Conservation (phyloP, 2,113 vertebrate species). For the Nicator chloris region DNA sequence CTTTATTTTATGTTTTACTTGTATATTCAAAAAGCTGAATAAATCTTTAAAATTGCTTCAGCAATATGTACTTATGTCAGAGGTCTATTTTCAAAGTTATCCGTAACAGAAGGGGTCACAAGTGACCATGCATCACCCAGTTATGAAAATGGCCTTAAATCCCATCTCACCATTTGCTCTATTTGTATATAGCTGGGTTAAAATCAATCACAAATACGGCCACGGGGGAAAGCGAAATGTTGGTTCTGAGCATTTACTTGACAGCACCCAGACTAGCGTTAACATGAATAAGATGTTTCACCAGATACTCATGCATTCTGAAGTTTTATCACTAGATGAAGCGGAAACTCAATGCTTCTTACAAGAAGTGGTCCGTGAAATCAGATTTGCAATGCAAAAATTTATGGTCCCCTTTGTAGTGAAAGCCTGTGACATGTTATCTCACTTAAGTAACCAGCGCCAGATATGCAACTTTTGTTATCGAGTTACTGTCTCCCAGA, state of each 20-base stretch:
- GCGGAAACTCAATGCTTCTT: slow-evolving; percentile 52
- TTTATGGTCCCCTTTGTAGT: slow-evolving; percentile 38
- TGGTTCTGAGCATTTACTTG: slow-evolving; percentile 17
- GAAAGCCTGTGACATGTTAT: slow-evolving; percentile 38
- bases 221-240: not conserved
- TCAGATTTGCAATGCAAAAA: slow-evolving; percentile 61
- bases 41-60: slow-evolving; percentile 8
- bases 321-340: slow-evolving; percentile 48
- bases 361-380: slow-evolving; percentile 55
- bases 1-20: not conserved
- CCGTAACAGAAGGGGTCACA: not conserved
- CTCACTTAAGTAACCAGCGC: slow-evolving; percentile 13
- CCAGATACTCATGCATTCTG: slow-evolving; percentile 24
- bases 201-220: not conserved
- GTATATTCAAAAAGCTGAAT: not conserved
- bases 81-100: slow-evolving; percentile 13
- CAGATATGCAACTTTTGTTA: slow-evolving; percentile 57
- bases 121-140: not conserved
- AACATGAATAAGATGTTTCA: slow-evolving; percentile 53
- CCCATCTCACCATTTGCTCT: not conserved
- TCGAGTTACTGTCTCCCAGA: slow-evolving; percentile 52
- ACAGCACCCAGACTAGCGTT: not conserved
- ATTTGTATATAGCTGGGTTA: not conserved
- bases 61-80: not conserved
- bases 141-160: not conserved